Percentiles rank a stretch among this genome's conserved stretches.
These are phyloP conservation scores for Psammodynastes pulverulentus DNA, from an alignment of 2,113 vertebrate genomes.

Conservation along the genomic window DNA sequence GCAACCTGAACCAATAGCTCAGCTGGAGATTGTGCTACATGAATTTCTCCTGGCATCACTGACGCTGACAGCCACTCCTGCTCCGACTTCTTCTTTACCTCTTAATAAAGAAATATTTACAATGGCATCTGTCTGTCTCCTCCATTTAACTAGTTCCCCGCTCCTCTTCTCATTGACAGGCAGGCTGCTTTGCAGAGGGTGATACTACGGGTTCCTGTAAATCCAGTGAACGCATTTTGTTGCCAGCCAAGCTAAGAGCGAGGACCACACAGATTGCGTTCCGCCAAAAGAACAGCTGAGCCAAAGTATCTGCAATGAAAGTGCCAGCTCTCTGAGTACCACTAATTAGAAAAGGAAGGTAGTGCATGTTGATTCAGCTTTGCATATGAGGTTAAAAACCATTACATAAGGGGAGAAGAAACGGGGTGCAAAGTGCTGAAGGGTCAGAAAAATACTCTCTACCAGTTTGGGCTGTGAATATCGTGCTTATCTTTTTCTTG, in stretches of 20 bases:
- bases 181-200: constrained; percentile 41
- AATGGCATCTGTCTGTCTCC: constrained; percentile 18
- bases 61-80: constrained; percentile 49
- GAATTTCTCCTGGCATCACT: constrained; percentile 50
- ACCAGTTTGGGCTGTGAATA: neutral
- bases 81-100: constrained; percentile 71
- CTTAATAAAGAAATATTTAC: constrained; percentile 73
- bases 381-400: constrained; percentile 1
- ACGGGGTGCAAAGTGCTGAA: neutral
- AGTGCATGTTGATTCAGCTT: constrained; percentile 3
- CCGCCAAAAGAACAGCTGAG: constrained; percentile 53
- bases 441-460: neutral
- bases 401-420: neutral
- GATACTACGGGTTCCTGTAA: constrained; percentile 41
- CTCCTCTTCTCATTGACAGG: constrained; percentile 60
- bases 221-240: constrained; percentile 48
- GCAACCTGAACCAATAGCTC: constrained; percentile 52
- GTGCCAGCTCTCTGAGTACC: constrained; percentile 14
- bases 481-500: neutral
- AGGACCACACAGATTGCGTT: constrained; percentile 57
- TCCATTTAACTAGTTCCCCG: constrained; percentile 4
- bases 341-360: constrained; percentile 10
- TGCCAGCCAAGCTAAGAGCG: constrained; percentile 49
- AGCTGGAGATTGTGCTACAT: constrained; percentile 52
- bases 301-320: constrained; percentile 40